Evolutionary conservation across 2,113 vertebrate species (phyloP), one percentile per base, ranked within the genome.

Genomic region (Xiphias gladius): DNA sequence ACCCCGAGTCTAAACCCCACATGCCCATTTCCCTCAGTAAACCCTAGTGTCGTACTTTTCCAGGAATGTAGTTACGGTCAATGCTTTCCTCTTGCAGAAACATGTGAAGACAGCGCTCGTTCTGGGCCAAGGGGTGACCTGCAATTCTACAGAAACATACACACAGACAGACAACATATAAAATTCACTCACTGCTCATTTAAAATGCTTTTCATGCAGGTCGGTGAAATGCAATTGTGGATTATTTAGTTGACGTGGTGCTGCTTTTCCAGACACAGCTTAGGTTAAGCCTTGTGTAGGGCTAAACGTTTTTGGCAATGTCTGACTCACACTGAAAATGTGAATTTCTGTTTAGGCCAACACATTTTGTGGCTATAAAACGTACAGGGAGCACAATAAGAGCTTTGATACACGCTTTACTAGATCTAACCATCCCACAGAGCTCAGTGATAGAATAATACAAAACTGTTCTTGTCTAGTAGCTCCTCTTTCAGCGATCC

Each of bases 31-130:
- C 85, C 81, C 76, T 65, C 55, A 90, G 81, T 90, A 91, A 74
- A 92, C 95, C 95, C 97, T 94, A 99, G 93, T 97, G 97, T 93
- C 98, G 96, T 96, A 99, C 98, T 97, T 99, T 99, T 95, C 98
- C 97, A 24, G 98, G 98, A 96, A 99, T 96, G 89, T 99, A 99
- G 96, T 99, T 99, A 89, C 97, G 97, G 95, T 99, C 98, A 76
- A 99, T 99, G 93, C 96, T 95, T 92, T 99, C 98, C 69, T 99
- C 98, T 93, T 99, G 98, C 94, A 99, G 96, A 92, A 99, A 99
- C 98, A 99, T 99, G 91, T 99, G 98, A 95, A 99, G 97, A 95
- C 98, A 99, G 94, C 98, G 98, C 94, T 99, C 98, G 0, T 99
- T 99, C 96, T 99, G 98, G 95, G 98, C 98, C 96, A 99, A 90